phyloP scores from a whole-genome alignment of 2,888 invertebrate species.

The Himalopsyche kuldschensis region DNA sequence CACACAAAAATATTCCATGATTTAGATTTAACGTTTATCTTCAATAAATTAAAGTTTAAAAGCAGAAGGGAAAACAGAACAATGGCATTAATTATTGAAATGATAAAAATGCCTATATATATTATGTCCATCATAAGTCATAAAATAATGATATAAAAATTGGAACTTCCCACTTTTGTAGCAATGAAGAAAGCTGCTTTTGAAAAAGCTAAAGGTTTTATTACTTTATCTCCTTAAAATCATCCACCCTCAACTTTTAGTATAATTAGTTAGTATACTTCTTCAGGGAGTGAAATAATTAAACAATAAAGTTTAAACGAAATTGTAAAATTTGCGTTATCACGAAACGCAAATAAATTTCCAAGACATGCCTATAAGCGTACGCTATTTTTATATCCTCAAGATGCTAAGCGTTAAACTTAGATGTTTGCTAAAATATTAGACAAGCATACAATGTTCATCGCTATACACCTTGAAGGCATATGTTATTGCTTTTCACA shows the following conservation, averaged over 20 bases:
- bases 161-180: background rate
- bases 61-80: too few relatives aligned
- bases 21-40: too few relatives aligned
- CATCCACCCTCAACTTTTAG: background rate
- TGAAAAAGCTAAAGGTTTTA: background rate
- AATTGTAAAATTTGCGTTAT: background rate
- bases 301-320: background rate
- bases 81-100: too few relatives aligned
- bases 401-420: background rate
- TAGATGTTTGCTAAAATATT: background rate
- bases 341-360: background rate
- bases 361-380: background rate
- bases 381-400: background rate
- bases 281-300: background rate
- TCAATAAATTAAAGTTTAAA: too few relatives aligned
- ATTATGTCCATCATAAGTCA: too few relatives aligned
- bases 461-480: background rate
- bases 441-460: background rate
- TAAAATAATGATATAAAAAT: too few relatives aligned
- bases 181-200: background rate
- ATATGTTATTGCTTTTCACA: background rate
- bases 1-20: too few relatives aligned
- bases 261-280: background rate
- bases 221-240: background rate
- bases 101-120: too few relatives aligned